These are phyloP conservation scores for Neoitamus cyanurus DNA, from an alignment of 2,888 invertebrate genomes.

Conservation along the genomic window DNA sequence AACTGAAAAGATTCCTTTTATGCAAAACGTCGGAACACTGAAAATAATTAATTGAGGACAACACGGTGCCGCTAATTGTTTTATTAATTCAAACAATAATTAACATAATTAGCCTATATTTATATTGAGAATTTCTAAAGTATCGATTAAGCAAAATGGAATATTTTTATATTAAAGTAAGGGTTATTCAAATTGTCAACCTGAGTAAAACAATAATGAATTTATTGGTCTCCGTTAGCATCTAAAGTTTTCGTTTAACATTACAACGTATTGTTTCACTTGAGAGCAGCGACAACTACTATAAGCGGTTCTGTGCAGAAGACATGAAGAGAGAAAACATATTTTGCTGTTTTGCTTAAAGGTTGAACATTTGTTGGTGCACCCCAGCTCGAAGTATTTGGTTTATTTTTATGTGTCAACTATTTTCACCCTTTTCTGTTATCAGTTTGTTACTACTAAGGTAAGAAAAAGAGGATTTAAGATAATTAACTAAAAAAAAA, in stretches of 20 bases:
- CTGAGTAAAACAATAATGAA: constrained; percentile 9
- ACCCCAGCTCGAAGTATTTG: background rate
- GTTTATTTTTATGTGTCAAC: background rate
- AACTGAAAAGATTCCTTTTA: constrained; percentile 35
- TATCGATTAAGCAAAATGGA: constrained; percentile 20
- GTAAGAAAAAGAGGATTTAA: background rate
- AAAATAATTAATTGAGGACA: background rate
- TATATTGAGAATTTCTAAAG: constrained; percentile 34
- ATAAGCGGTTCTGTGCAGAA: background rate
- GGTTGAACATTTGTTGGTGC: background rate
- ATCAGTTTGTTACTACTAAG: background rate
- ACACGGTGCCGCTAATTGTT: constrained; percentile 1
- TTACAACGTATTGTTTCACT: background rate
- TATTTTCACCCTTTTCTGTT: background rate
- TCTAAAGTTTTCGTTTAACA: background rate
- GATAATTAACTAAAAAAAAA: background rate
- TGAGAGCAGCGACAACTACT: background rate
- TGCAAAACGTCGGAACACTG: background rate
- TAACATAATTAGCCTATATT: constrained; percentile 40
- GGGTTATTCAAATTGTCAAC: constrained; percentile 16
- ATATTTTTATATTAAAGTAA: constrained; percentile 43
- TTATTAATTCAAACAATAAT: constrained; percentile 44
- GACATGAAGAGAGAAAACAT: background rate
- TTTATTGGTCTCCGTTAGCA: background rate
- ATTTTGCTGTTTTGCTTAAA: background rate